These are phyloP conservation scores for Nothoprocta perdicaria DNA, from an alignment of 2,113 vertebrate species.

Conservation along the genomic window DNA sequence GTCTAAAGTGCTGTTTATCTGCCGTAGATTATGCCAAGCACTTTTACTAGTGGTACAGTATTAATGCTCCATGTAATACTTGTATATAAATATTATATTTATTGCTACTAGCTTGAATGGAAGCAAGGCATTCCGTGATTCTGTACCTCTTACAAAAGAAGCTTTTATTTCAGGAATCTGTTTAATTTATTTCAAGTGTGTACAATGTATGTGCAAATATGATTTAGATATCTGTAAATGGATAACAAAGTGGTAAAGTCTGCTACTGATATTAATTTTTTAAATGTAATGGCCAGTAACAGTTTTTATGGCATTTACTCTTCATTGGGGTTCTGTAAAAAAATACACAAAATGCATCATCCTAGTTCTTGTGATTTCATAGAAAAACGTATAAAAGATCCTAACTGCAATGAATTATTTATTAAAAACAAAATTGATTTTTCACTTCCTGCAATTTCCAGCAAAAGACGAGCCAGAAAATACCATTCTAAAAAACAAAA, in stretches of 20 bases:
- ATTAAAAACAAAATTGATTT: constrained; percentile 27
- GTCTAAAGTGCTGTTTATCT: constrained; percentile 61
- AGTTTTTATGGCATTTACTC: neutral
- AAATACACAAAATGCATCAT: neutral
- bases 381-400: neutral
- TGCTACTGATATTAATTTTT: neutral
- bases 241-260: neutral
- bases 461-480: neutral
- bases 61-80: constrained; percentile 53
- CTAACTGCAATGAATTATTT: constrained; percentile 5
- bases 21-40: constrained; percentile 68
- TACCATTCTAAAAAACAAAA: neutral
- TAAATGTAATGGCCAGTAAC: neutral
- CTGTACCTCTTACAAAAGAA: constrained; percentile 45
- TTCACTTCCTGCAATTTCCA: constrained; percentile 5
- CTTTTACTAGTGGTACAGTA: constrained; percentile 46
- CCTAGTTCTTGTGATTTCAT: neutral
- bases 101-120: constrained; percentile 37
- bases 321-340: neutral
- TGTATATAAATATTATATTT: constrained; percentile 63
- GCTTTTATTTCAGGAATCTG: constrained; percentile 50
- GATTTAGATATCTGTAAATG: neutral
- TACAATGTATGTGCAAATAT: constrained; percentile 36
- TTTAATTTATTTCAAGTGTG: constrained; percentile 48
- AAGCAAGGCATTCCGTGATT: constrained; percentile 65